A percentile compares a stretch with the other conserved stretches of the same genome.
These are phyloP conservation scores for Maconellicoccus hirsutus DNA, from an alignment of 1,140 invertebrate species.

Conservation along the genomic window DNA sequence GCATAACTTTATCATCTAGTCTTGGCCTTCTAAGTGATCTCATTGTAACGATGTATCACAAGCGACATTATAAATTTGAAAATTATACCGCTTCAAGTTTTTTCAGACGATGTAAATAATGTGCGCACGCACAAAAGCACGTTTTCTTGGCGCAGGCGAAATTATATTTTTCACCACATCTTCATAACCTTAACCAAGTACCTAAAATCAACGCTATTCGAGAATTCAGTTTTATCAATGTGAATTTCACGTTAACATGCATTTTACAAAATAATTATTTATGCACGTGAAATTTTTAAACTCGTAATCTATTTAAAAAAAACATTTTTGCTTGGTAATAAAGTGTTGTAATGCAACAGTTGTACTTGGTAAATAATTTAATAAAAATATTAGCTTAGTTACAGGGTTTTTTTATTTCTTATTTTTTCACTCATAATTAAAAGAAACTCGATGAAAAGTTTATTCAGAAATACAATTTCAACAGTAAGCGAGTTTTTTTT, in stretches of 20 bases:
- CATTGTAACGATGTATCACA: too few relatives aligned
- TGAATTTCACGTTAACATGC: not conserved
- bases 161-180: not conserved
- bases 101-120: not conserved
- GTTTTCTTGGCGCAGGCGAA: slow-evolving; percentile 12
- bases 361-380: not conserved
- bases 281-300: not conserved
- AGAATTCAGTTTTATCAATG: not conserved
- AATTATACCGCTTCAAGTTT: not conserved
- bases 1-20: too few relatives aligned
- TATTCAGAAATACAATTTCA: too few relatives aligned
- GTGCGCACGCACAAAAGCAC: slow-evolving; percentile 2
- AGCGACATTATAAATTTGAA: too few relatives aligned
- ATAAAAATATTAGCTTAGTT: too few relatives aligned
- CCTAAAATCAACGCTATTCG: not conserved
- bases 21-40: too few relatives aligned
- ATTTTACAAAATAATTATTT: not conserved
- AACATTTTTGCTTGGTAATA: too few relatives aligned
- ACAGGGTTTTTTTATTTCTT: too few relatives aligned
- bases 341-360: too few relatives aligned
- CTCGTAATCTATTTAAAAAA: not conserved
- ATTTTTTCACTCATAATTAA: too few relatives aligned
- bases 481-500: too few relatives aligned
- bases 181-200: not conserved
- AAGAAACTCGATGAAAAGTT: too few relatives aligned